phyloP scores from a whole-genome alignment of 2,797 vertebrate species.

The Pachyuromys duprasi region DNA sequence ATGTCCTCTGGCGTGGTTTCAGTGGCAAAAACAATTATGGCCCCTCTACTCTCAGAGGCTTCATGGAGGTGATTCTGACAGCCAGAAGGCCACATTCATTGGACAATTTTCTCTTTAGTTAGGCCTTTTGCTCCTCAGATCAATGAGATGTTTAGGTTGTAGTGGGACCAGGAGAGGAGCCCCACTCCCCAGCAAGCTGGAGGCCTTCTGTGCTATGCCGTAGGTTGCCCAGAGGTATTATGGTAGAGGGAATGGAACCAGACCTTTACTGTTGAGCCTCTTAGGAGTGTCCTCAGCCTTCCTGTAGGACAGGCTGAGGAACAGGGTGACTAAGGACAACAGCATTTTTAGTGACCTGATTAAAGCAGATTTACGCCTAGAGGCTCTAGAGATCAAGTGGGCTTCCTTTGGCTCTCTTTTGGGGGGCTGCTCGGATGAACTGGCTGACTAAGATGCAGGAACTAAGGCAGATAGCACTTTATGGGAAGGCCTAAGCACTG shows the following conservation, averaged over 20 bases:
- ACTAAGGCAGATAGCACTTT: background rate
- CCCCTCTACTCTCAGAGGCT: background rate
- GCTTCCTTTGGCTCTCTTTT: slow-evolving; percentile 29
- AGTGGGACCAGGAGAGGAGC: background rate
- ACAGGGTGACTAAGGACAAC: background rate
- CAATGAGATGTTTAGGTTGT: background rate
- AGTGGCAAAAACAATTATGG: background rate
- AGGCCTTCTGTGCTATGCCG: background rate
- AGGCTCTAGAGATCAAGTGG: background rate
- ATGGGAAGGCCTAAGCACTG: background rate
- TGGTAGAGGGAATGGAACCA: background rate
- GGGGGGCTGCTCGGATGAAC: background rate
- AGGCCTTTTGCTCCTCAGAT: background rate
- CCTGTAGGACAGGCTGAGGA: background rate
- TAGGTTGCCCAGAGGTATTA: background rate
- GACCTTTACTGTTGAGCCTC: background rate
- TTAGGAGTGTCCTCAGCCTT: background rate
- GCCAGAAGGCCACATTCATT: background rate
- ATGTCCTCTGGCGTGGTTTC: background rate
- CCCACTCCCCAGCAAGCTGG: background rate
- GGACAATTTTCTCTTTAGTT: background rate
- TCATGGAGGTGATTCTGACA: background rate
- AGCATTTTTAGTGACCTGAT: background rate
- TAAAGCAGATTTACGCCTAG: background rate
- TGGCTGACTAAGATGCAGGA: background rate